A percentile compares a stretch with the other conserved stretches of the same genome.
Conservation (phyloP, 2,113 vertebrate species). For the Chunga burmeisteri region DNA sequence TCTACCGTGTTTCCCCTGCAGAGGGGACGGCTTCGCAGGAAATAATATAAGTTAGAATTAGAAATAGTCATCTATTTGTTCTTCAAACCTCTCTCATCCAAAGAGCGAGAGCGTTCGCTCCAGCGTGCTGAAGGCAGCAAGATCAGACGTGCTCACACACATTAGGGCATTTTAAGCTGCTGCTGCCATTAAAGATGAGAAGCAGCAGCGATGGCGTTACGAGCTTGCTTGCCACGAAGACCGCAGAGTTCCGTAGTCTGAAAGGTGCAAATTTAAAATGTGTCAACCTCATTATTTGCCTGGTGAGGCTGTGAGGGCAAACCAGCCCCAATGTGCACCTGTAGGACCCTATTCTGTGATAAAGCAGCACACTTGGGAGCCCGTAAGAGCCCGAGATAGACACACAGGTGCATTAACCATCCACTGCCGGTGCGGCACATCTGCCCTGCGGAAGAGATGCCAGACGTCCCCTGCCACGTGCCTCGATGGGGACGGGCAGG, state of each 20-base stretch:
- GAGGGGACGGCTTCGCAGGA: background rate
- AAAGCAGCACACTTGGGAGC: fast-evolving
- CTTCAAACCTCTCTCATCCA: background rate
- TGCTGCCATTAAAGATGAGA: background rate
- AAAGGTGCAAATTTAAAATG: background rate
- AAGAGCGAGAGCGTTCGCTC: background rate
- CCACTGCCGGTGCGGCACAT: background rate
- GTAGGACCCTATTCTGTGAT: background rate
- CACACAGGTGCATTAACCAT: fast-evolving
- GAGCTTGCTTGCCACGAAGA: background rate
- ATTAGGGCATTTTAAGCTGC: background rate
- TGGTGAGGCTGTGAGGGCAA: background rate
- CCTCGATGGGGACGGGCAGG: background rate
- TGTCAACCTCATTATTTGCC: background rate
- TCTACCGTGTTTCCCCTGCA: background rate
- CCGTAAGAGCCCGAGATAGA: fast-evolving
- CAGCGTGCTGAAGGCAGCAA: background rate
- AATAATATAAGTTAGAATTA: background rate
- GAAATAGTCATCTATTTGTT: background rate
- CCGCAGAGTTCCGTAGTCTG: background rate
- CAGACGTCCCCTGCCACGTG: fast-evolving
- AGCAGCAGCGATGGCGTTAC: fast-evolving
- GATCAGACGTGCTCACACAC: background rate
- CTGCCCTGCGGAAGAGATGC: background rate
- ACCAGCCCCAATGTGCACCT: fast-evolving